A percentile compares a stretch with the other conserved stretches of the same genome.
Conservation (phyloP, 2,797 vertebrate species). For the Poecilia velifera region DNA sequence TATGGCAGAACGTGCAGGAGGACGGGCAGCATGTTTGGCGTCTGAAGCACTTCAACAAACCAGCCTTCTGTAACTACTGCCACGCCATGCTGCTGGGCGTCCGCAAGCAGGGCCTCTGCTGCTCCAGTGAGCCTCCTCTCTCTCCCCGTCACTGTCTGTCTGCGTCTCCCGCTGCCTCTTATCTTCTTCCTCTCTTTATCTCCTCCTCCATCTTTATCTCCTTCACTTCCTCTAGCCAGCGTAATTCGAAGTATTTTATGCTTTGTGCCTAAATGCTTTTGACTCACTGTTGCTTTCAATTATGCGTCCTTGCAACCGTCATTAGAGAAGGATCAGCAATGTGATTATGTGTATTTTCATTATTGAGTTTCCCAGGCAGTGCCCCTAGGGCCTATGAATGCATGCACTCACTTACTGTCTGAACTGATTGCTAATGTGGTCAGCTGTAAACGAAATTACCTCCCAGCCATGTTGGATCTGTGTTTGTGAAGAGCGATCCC, state of each 20-base stretch:
- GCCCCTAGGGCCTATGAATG: background rate
- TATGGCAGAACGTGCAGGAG: slow-evolving; percentile 86
- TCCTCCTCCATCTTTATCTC: slow-evolving; percentile 6
- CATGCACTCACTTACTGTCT: background rate
- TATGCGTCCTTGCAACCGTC: background rate
- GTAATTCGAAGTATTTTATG: background rate
- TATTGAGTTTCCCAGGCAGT: slow-evolving; percentile 20
- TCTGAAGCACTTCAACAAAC: slow-evolving; percentile 97
- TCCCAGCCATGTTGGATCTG: background rate
- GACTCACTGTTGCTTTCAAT: slow-evolving; percentile 34
- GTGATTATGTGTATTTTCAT: slow-evolving; percentile 30
- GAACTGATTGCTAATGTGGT: slow-evolving; percentile 1
- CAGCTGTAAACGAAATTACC: slow-evolving; percentile 5
- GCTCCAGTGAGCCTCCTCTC: slow-evolving; percentile 85
- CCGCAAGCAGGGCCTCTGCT: slow-evolving; percentile 95
- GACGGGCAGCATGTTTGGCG: slow-evolving; percentile 93
- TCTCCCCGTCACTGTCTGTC: background rate
- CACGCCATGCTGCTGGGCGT: slow-evolving; percentile 92
- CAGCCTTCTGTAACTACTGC: slow-evolving; percentile 96
- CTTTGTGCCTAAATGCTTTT: slow-evolving; percentile 3
- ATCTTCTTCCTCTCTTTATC: slow-evolving; percentile 8
- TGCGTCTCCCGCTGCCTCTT: background rate
- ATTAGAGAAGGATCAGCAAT: slow-evolving; percentile 26
- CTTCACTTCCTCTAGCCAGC: slow-evolving; percentile 1
- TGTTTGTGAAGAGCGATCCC: background rate